These are phyloP conservation scores for Colius striatus DNA, from an alignment of 2,113 vertebrate genomes.

Conservation along the genomic window DNA sequence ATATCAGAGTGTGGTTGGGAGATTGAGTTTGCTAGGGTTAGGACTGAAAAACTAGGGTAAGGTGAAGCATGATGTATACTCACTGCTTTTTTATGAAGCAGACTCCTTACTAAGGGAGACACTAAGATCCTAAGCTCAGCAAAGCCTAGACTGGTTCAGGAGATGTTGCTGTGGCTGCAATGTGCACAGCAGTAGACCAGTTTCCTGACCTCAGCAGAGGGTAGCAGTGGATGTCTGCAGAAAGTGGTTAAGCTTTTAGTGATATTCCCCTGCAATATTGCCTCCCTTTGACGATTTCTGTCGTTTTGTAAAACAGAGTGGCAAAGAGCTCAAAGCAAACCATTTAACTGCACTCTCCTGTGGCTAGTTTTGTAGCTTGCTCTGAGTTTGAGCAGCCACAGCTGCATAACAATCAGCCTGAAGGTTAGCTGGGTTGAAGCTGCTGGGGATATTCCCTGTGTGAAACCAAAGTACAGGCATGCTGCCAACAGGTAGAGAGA, in stretches of 20 bases:
- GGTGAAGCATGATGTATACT: not conserved
- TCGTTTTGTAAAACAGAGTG: rapidly evolving
- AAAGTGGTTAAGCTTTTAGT: not conserved
- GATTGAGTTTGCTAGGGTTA: not conserved
- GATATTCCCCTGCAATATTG: not conserved
- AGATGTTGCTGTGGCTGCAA: not conserved
- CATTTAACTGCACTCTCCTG: rapidly evolving
- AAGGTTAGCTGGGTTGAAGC: not conserved
- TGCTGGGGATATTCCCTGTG: rapidly evolving
- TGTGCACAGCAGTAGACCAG: not conserved
- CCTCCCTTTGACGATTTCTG: not conserved
- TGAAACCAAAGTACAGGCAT: not conserved
- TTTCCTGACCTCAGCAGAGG: not conserved
- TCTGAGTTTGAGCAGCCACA: not conserved
- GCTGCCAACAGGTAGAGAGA: no score
- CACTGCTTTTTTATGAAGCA: not conserved
- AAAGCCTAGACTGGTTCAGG: not conserved
- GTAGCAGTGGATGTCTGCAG: not conserved
- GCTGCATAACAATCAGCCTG: not conserved
- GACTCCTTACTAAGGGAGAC: not conserved
- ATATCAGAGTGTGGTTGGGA: not conserved
- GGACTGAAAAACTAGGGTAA: not conserved
- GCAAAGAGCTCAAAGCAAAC: not conserved
- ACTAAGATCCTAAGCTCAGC: not conserved
- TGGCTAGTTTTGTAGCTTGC: not conserved